Evolutionary conservation across 2,797 vertebrate genomes (phyloP).

Genomic region (Gymnothorax javanicus): DNA sequence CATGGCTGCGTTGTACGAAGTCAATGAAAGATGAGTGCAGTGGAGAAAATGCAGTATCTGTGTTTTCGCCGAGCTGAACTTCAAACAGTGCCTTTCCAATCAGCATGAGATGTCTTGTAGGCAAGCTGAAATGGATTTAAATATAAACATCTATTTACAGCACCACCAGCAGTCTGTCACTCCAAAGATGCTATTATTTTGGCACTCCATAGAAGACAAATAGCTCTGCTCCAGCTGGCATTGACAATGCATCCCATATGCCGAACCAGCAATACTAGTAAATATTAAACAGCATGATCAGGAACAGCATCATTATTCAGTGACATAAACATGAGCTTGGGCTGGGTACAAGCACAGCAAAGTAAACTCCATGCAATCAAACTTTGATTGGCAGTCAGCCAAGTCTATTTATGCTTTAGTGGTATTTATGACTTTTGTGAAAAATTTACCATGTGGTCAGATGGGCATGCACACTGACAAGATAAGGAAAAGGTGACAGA

Average conservation of each 20-base stretch:
- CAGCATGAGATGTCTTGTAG: too few species aligned
- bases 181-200: neutral
- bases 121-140: too few species aligned
- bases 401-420: neutral
- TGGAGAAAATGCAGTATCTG: too few species aligned
- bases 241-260: neutral
- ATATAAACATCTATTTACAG: too few species aligned
- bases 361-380: neutral
- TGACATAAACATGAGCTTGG: neutral
- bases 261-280: neutral
- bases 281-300: neutral
- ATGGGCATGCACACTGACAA: neutral
- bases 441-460: neutral
- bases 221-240: neutral
- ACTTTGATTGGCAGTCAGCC: neutral
- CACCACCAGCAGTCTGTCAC: neutral
- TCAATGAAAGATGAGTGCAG: too few species aligned
- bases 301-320: neutral
- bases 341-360: neutral
- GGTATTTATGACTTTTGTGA: neutral
- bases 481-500: neutral
- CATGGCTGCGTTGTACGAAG: too few species aligned
- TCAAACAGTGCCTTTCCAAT: too few species aligned
- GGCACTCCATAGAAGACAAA: neutral
- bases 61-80: too few species aligned